These are phyloP conservation scores for Helarctos malayanus DNA, from an alignment of 2,797 vertebrate genomes.

Conservation along the genomic window DNA sequence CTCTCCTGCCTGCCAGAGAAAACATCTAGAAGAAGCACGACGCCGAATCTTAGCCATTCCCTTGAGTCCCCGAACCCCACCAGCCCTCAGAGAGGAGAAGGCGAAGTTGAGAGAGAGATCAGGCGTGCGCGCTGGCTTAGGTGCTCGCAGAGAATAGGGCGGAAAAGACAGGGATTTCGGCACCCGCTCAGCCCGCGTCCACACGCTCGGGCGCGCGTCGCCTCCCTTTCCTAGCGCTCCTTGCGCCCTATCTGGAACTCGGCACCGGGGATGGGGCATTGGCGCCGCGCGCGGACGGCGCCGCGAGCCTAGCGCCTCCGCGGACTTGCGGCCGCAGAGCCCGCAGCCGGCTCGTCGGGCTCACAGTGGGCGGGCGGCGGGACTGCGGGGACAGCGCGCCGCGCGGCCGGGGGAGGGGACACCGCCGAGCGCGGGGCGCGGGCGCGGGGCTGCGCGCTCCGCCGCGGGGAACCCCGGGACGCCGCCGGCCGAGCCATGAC, in stretches of 20 bases:
- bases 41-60: slow-evolving; percentile 22
- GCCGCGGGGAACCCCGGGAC: background rate
- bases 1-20: slow-evolving; percentile 44
- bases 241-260: background rate
- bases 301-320: background rate
- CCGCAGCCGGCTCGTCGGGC: background rate
- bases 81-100: slow-evolving; percentile 48
- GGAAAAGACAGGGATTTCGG: background rate
- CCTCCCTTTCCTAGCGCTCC: background rate
- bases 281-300: background rate
- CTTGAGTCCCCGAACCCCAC: slow-evolving; percentile 34
- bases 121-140: background rate
- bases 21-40: slow-evolving; percentile 14
- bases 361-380: background rate
- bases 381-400: background rate
- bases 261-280: background rate
- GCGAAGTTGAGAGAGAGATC: background rate
- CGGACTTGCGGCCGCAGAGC: background rate
- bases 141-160: background rate
- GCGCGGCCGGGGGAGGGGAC: background rate
- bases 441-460: background rate
- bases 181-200: background rate
- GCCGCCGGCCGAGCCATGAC: slow-evolving; percentile 88
- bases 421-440: background rate
- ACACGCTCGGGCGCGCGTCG: background rate